Evolutionary conservation across 2,797 vertebrate species (phyloP), one percentile per base, ranked within the genome.

Genomic region (Rhynchotus rufescens): DNA sequence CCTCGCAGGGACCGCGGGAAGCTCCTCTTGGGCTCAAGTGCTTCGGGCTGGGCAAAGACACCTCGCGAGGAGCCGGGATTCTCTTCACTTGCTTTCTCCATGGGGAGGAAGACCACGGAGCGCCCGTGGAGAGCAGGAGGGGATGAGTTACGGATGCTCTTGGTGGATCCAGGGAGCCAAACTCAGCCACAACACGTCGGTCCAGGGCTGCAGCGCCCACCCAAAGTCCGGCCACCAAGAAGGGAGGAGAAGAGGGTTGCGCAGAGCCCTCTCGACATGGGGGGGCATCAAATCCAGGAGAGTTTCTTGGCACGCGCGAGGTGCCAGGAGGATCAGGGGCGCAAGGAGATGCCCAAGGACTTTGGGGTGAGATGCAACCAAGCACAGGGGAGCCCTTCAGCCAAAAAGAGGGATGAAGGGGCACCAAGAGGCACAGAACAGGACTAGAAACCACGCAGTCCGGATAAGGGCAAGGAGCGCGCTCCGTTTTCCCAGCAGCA

Each of bases 251-350:
- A 32, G 16, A 73, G 34, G 28, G 8, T n/a, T 40, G 19, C 51
- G 65, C n/a, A 9, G 32, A 47, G 23, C 25, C 7, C 26, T 17
- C 19, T 56, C 74, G 49, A 14, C 16, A 20, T 0, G 11, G 8
- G 20, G 20, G 9, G 76, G 42, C n/a, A n/a, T 6, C 47, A 49
- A 49, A 49, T 23, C 47, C 47, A 23, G 78, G 14, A 15, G 26
- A 26, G 28, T 16, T 52, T 52, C 26, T 52, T 9, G 26, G 26
- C 14, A 49, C 47, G 23, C 47, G 5, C 6, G 22, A 49, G 47
- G 47, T 49, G 47, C 47, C 12, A 0, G 0, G 64, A 57, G 36
- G n/a, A 76, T 16, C 0, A 0, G 38, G 0, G 42, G 20, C 57
- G 51, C 38, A n/a, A 36, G 32, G 28, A 65, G 51, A n/a, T 76